These are phyloP conservation scores for Aporophyla lueneburgensis DNA, from an alignment of 2,888 invertebrate species.

Conservation along the genomic window DNA sequence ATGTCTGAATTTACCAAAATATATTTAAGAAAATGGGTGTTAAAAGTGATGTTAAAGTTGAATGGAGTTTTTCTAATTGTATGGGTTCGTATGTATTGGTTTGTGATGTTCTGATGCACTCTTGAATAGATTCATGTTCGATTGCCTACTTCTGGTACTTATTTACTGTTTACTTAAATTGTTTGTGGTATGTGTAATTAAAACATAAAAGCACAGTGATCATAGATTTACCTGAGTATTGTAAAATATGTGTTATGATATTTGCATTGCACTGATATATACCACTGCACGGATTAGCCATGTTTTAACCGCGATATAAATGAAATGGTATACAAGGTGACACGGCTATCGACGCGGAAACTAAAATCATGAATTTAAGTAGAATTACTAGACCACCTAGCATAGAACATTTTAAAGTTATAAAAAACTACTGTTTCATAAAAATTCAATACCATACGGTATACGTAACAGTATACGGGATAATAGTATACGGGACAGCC, in stretches of 20 bases:
- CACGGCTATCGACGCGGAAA: no score
- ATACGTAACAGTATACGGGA: no score
- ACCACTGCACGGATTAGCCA: constrained; percentile 34
- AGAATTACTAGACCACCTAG: no score
- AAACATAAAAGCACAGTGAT: constrained; percentile 31
- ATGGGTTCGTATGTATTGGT: constrained; percentile 42
- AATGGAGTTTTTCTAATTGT: constrained; percentile 47
- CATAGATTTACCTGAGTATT: constrained; percentile 54
- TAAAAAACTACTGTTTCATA: no score
- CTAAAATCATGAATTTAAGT: no score
- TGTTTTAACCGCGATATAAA: neutral
- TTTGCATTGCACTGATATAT: constrained; percentile 31
- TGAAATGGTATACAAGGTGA: constrained; percentile 1
- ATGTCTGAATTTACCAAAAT: constrained; percentile 70
- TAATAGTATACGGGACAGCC: no score
- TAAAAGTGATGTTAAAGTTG: constrained; percentile 58
- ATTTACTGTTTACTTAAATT: constrained; percentile 59
- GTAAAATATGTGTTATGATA: constrained; percentile 43
- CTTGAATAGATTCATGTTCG: constrained; percentile 20
- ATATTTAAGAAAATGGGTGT: constrained; percentile 62
- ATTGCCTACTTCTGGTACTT: constrained; percentile 52
- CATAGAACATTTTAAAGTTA: no score
- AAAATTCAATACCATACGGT: no score
- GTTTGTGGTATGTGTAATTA: constrained; percentile 30
- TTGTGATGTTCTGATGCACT: constrained; percentile 45